Percentiles rank a stretch among this genome's conserved stretches.
These are phyloP conservation scores for Torymus auratus DNA, from an alignment of 2,888 invertebrate genomes.

Conservation along the genomic window DNA sequence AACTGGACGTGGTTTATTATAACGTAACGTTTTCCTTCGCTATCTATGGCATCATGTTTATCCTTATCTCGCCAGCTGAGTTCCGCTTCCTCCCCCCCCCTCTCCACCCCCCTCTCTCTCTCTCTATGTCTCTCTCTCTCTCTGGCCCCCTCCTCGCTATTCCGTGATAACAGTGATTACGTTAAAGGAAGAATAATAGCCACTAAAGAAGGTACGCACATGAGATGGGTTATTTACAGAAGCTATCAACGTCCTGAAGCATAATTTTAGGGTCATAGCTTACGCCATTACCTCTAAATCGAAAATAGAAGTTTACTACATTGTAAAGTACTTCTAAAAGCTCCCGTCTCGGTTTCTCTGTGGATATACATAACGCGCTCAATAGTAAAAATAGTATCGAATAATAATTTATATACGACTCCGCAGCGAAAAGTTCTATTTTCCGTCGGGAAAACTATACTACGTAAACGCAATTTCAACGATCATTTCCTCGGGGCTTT, in stretches of 20 bases:
- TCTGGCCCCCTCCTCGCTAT: background rate
- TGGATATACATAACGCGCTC: background rate
- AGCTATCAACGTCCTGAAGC: constrained; percentile 45
- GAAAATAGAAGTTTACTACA: constrained; percentile 48
- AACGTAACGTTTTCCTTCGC: no score
- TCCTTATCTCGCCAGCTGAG: no score
- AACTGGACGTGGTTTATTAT: no score
- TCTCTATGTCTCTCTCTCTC: background rate
- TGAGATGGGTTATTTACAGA: constrained; percentile 53
- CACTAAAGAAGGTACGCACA: constrained; percentile 48
- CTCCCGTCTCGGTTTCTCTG: constrained; percentile 18
- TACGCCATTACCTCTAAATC: constrained; percentile 49
- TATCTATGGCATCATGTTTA: no score
- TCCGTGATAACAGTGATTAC: constrained; percentile 51
- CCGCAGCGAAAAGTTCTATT: background rate
- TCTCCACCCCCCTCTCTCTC: background rate
- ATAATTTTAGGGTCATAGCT: constrained; percentile 51
- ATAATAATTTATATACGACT: constrained; percentile 11
- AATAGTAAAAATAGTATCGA: background rate
- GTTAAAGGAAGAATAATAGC: constrained; percentile 56
- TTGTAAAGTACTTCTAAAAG: constrained; percentile 48
- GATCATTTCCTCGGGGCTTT: no score
- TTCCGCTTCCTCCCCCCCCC: background rate
- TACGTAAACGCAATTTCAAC: background rate
- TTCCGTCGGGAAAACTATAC: background rate